These are phyloP conservation scores for Ceratina calcarata DNA, from an alignment of 1,140 invertebrate species.

Conservation along the genomic window DNA sequence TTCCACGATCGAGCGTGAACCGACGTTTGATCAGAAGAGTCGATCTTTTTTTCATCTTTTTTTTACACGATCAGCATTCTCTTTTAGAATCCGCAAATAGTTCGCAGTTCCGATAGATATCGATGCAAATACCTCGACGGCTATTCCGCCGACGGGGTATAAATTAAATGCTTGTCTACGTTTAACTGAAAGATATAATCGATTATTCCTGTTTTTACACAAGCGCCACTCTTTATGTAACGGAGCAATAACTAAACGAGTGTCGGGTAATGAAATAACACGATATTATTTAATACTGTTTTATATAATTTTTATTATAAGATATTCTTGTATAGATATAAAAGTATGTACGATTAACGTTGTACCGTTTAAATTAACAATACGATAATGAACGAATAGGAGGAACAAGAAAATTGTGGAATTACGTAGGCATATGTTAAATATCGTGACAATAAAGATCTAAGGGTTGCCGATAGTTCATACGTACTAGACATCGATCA, in stretches of 20 bases:
- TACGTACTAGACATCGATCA: conserved; percentile 7
- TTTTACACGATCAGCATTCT: neutral
- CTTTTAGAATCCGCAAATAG: neutral
- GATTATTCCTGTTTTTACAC: conserved; percentile 19
- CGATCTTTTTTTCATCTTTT: neutral
- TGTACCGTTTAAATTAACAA: neutral
- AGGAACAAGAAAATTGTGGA: neutral
- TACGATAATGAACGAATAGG: neutral
- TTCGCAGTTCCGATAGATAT: no score
- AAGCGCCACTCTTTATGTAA: neutral
- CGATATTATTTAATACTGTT: neutral
- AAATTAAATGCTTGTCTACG: no score
- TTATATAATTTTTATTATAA: no score
- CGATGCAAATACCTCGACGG: no score
- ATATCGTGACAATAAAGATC: conserved; percentile 12
- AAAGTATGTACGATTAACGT: no score
- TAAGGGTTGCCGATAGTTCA: neutral
- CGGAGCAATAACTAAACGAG: neutral
- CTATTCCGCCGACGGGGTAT: no score
- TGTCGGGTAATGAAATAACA: no score
- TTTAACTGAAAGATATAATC: no score
- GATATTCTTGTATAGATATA: no score
- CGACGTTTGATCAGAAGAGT: neutral
- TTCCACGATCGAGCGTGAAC: neutral
- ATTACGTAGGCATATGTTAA: neutral